phyloP scores from a whole-genome alignment of 1,140 invertebrate genomes.

The Panagrolaimus sp. region DNA sequence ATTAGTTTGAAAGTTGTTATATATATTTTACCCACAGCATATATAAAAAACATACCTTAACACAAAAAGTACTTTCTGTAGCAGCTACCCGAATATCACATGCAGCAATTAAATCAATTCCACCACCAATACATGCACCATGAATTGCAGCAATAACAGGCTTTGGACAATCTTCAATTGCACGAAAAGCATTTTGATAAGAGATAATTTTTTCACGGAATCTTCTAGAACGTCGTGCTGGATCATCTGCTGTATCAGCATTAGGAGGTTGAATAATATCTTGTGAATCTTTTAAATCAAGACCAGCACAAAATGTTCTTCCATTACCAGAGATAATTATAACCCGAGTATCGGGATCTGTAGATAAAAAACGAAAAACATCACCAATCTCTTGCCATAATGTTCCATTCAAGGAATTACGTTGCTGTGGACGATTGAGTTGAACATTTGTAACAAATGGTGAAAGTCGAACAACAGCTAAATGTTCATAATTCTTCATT shows the following conservation, averaged over 20 bases:
- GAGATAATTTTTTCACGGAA: conserved; percentile 66
- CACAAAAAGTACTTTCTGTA: conserved; percentile 80
- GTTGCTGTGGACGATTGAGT: conserved; percentile 4
- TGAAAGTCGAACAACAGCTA: neutral
- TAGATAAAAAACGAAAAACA: conserved; percentile 71
- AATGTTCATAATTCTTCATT: conserved; percentile 7
- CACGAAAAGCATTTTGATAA: conserved; percentile 72
- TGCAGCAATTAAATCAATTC: conserved; percentile 75
- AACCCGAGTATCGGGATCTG: conserved; percentile 73
- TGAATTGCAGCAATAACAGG: conserved; percentile 82
- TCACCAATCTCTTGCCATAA: conserved; percentile 68
- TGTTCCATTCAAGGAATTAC: neutral
- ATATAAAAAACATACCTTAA: conserved; percentile 62
- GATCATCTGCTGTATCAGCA: conserved; percentile 64
- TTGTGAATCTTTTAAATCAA: conserved; percentile 22
- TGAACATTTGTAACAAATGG: conserved; percentile 11
- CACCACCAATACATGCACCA: conserved; percentile 80
- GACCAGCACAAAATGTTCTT: conserved; percentile 74
- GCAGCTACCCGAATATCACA: conserved; percentile 86
- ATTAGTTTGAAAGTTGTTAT: no score
- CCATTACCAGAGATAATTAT: conserved; percentile 75
- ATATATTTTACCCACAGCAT: no score
- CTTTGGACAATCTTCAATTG: conserved; percentile 75
- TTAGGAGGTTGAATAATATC: conserved; percentile 9
- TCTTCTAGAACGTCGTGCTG: conserved; percentile 71